Base-by-base conservation (phyloP, 2,113 vertebrate genomes). In the Bombycilla garrulus region DNA sequence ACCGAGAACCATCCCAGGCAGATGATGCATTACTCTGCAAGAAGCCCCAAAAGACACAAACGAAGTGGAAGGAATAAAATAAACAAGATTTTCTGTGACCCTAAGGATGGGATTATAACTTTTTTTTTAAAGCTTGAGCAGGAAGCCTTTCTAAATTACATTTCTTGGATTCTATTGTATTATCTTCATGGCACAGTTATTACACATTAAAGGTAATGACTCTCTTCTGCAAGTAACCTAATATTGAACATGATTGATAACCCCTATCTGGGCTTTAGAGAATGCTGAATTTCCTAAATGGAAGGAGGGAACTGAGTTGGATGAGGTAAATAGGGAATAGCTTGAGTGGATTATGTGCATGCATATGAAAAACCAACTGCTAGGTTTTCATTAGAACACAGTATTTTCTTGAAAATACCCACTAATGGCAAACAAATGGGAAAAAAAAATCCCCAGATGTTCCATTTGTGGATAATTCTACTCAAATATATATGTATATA, bases 171-270 rank as follows among this genome's bases (percentile, higher is more conserved):
- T 96, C 97, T 97, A 98, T 98, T 95, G 81, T 96, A 97, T 98
- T 98, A 98, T 91, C 95, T 97, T 97, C 91, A 93, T 93, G 92
- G 96, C 92, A 87, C 96, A 90, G 97, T 97, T 98, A 98, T 98
- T 98, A 98, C 97, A 97, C 96, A 97, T 97, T 98, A 96, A 98
- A 97, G 97, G 94, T 97, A 98, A 98, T 97, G 97, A 97, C 96
- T 97, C 93, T 95, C 94, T 95, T 97, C 96, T 97, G 87, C 93
- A 94, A 97, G 97, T 98, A 97, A 98, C 96, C 95, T 96, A 97
- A 98, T 97, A 97, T 42, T 92, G 95, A 97, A 96, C 76, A 65
- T 95, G 96, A 97, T 76, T 96, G 97, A 98, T 97, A 96, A 94
- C 92, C 84, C 88, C 89, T 88, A 50, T 86, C 91, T 69, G 61